These are phyloP conservation scores for Eupeodes latifasciatus DNA, from an alignment of 2,888 invertebrate genomes.

Conservation along the genomic window DNA sequence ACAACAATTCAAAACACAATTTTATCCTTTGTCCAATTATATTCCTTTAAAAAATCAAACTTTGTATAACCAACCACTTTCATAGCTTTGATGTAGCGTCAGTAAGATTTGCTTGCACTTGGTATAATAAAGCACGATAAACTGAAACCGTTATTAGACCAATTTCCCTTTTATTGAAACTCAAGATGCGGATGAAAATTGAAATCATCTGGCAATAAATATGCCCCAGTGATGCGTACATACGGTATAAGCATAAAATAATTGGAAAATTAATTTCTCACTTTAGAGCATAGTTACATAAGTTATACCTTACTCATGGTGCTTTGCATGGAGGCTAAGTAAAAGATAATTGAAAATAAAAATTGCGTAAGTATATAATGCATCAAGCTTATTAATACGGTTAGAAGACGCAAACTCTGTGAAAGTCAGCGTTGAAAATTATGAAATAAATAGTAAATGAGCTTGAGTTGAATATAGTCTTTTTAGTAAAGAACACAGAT, in stretches of 20 bases:
- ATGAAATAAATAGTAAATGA: background rate
- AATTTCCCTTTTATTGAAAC: conserved; percentile 60
- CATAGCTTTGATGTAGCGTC: conserved; percentile 55
- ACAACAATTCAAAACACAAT: background rate
- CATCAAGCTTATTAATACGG: background rate
- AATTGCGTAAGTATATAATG: conserved; percentile 51
- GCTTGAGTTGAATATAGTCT: background rate
- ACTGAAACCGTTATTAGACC: conserved; percentile 56
- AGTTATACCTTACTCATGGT: background rate
- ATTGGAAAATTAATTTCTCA: conserved; percentile 58
- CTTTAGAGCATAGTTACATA: background rate
- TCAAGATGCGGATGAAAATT: conserved; percentile 53
- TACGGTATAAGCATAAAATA: conserved; percentile 4
- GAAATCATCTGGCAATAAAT: conserved; percentile 28
- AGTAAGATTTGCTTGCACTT: conserved; percentile 16
- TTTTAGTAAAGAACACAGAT: background rate
- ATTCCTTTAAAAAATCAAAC: background rate
- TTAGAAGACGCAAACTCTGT: background rate
- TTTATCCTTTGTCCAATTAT: background rate
- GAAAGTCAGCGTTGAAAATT: background rate
- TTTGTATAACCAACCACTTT: conserved; percentile 41
- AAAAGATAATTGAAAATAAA: conserved; percentile 5
- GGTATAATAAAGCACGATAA: conserved; percentile 40
- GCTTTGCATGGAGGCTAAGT: conserved; percentile 18
- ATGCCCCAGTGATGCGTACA: conserved; percentile 14